Evolutionary conservation across 1,140 invertebrate species (phyloP), one percentile per base, ranked within the genome.

Genomic region (Heliconius hermathena): DNA sequence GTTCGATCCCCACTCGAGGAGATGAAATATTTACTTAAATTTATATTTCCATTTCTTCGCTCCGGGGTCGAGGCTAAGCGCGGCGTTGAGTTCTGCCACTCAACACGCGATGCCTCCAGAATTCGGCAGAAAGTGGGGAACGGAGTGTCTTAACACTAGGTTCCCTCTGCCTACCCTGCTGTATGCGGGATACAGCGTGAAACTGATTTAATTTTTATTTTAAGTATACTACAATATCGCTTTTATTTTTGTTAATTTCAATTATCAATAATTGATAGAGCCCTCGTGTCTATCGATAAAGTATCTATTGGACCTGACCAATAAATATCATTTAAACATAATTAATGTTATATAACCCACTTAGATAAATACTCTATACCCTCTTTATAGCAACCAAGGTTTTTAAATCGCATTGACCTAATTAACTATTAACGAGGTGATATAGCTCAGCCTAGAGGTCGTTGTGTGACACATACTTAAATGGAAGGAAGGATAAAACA

Each of bases 381-480:
- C 49, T 82, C 70, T 74, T 82, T 82, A 82, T 74, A 46, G 22
- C 33, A 71, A 74, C 54, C 82, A 83, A 83, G 79, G 82, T 73
- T 81, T 66, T 79, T 70, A 38, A 78, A 73, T 81, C 76, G 77
- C 82, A 83, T 83, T 83, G 82, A 83, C 82, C 82, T 74, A 77
- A 81, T 83, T 83, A 74, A 22, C 66, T 75, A 33, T 73, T 78
- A 78, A 81, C 79, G 70, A 83, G 82, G 82, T 83, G 82, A 71
- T 74, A 81, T 83, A 81, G 73, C 46, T 38, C 52, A 78, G 38
- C 57, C 26, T 26, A 46, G 52, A 74, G 78, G 78, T 79, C 73
- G 73, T 38, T 41, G 73, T 66, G 26, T 66, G 60, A 29, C 11
- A 66, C 22, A 29, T 3, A 16, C 26, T 16, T 66, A 8, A 26